Percentiles rank a stretch among this genome's conserved stretches.
Evolutionary conservation across 1,140 invertebrate genomes (phyloP).

Genomic region (Ceratina australensis): DNA sequence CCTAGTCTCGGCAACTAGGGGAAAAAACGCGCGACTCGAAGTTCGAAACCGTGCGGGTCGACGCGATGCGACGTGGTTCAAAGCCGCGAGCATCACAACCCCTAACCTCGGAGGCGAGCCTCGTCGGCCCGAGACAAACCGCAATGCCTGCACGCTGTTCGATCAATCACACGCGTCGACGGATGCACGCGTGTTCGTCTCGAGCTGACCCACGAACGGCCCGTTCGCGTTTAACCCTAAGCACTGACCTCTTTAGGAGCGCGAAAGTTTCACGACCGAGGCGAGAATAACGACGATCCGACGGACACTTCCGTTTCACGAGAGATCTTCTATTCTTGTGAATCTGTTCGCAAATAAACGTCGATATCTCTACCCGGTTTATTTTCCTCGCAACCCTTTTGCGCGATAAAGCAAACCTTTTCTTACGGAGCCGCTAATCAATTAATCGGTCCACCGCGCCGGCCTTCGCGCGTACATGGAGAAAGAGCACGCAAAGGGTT

Average conservation of each 20-base stretch:
- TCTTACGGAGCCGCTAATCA: neutral
- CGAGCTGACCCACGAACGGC: conserved; percentile 13
- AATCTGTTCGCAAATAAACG: neutral
- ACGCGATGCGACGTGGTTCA: conserved; percentile 8
- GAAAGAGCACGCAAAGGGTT: conserved; percentile 11
- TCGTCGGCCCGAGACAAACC: conserved; percentile 50
- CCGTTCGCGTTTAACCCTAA: conserved; percentile 11
- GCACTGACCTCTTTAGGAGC: conserved; percentile 12
- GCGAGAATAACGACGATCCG: neutral
- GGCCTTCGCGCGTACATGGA: conserved; percentile 9
- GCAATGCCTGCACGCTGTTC: conserved; percentile 46
- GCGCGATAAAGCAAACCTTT: neutral
- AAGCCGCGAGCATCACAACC: conserved; percentile 47
- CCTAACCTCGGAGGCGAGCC: conserved; percentile 36
- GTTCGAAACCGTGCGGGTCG: neutral
- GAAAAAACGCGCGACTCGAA: conserved; percentile 13
- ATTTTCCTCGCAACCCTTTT: neutral
- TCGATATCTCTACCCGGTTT: neutral
- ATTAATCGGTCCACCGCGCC: conserved; percentile 2
- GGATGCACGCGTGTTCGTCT: conserved; percentile 11
- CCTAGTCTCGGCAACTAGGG: neutral
- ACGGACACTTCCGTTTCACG: neutral
- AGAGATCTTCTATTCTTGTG: neutral
- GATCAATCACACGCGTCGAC: conserved; percentile 55
- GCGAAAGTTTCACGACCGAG: conserved; percentile 1